Evolutionary conservation across 2,888 invertebrate species (phyloP), one percentile per base, ranked within the genome.

Genomic region (Ethmia dodecea): DNA sequence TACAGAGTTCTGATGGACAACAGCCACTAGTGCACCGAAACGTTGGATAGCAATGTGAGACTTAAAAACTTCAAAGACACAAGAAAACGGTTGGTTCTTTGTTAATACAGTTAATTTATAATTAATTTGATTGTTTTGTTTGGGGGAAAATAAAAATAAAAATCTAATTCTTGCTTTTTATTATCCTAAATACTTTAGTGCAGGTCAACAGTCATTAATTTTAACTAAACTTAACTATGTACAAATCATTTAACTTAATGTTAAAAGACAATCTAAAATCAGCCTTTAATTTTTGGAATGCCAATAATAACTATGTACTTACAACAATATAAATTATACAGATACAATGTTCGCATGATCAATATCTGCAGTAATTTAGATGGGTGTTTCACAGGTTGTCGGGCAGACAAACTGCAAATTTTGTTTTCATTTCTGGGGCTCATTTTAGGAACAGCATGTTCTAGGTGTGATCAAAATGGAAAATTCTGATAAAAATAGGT

Each of bases 161-260:
- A 11, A 15, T 13, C 15, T 5, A 25, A 11, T 14, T 6, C 33
- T 14, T 35, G 35, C 25, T 31, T 30, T 35, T 31, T 30, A 37
- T 28, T 13, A 12, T 29, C 29, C 10, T 28, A 29, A 22, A 5
- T 24, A 25, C 28, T 33, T 44, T 45, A 35, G 38, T 22, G 8
- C 22, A n/a, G n/a, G n/a, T 1, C 8, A n/a, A 22, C 20, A 22
- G 22, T 22, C 9, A n/a, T 22, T n/a, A 22, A n/a, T 22, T n/a
- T n/a, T 22, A 22, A 4, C n/a, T 22, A 22, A 22, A 22, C 22
- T 22, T n/a, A n/a, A 26, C 6, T 26, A 26, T 26, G 26, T 28
- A 28, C 28, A 28, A 10, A 15, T 11, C 15, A 28, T 28, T 28
- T 15, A n/a, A n/a, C n/a, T n/a, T n/a, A n/a, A n/a, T n/a, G n/a